Evolutionary conservation across 2,888 invertebrate species (phyloP).

Genomic region (Chrysopilus asiliformis): DNA sequence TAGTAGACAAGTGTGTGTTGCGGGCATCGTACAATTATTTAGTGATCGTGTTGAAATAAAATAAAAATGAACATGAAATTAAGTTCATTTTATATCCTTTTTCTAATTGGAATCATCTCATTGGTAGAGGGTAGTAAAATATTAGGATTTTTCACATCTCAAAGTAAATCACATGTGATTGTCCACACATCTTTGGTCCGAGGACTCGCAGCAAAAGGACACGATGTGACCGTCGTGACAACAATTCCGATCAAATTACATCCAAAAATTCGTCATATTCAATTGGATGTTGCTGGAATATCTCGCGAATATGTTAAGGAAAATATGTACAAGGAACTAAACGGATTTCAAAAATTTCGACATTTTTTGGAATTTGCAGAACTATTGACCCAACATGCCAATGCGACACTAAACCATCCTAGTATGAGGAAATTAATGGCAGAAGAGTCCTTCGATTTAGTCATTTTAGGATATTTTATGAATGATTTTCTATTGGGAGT

Average conservation of each 20-base stretch:
- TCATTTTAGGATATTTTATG: slow-evolving; percentile 7
- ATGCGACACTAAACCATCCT: slow-evolving; percentile 1
- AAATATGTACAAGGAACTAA: too few species aligned
- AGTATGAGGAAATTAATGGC: slow-evolving; percentile 6
- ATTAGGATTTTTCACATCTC: slow-evolving; percentile 29
- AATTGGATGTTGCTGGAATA: neutral
- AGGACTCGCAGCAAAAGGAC: slow-evolving; percentile 26
- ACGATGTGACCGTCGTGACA: slow-evolving; percentile 30
- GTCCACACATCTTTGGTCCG: slow-evolving; percentile 27
- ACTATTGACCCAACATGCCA: too few species aligned
- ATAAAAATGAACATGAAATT: neutral
- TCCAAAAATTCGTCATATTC: neutral
- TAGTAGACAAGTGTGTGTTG: too few species aligned
- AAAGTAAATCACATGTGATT: slow-evolving; percentile 30
- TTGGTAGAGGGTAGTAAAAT: slow-evolving; percentile 19
- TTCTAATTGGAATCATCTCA: neutral
- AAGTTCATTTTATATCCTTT: neutral
- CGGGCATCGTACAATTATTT: too few species aligned
- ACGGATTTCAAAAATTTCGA: too few species aligned
- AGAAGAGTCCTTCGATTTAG: slow-evolving; percentile 10
- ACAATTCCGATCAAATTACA: slow-evolving; percentile 17
- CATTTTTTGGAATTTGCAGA: too few species aligned
- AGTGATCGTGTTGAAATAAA: too few species aligned
- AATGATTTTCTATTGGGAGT: slow-evolving; percentile 9
- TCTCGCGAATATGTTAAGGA: too few species aligned